These are phyloP conservation scores for Anhinga rufa DNA, from an alignment of 2,113 vertebrate species.

Conservation along the genomic window DNA sequence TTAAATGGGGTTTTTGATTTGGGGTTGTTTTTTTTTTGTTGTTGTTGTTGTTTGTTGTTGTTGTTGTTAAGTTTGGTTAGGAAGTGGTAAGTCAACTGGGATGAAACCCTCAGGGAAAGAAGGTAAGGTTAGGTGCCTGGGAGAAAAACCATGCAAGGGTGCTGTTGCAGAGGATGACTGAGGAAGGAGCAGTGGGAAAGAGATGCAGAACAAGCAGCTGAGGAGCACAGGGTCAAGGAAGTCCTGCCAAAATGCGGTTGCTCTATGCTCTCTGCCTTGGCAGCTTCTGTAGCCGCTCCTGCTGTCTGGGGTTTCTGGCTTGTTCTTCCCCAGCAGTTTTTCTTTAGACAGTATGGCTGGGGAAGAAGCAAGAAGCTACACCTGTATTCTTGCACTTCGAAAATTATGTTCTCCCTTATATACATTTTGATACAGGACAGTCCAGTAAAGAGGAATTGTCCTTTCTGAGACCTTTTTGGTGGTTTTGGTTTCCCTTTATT, in stretches of 20 bases:
- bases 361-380: not conserved
- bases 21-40: no score
- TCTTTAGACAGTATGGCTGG: not conserved
- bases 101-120: not conserved
- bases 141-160: not conserved
- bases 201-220: not conserved
- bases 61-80: not conserved
- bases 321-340: not conserved
- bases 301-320: not conserved
- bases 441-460: not conserved
- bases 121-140: not conserved
- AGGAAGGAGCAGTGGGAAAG: not conserved
- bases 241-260: not conserved
- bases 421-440: not conserved
- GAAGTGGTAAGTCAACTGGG: not conserved
- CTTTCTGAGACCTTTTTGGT: not conserved
- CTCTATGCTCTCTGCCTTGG: not conserved
- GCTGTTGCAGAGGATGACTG: rapidly evolving
- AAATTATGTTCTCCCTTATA: not conserved
- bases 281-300: not conserved
- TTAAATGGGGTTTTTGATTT: not conserved
- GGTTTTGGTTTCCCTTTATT: not conserved
- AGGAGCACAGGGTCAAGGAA: not conserved
- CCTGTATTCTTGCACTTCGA: not conserved
- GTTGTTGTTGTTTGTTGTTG: not conserved